These are phyloP conservation scores for Sebastes elongatus DNA, from an alignment of 2,797 vertebrate genomes.

Conservation along the genomic window DNA sequence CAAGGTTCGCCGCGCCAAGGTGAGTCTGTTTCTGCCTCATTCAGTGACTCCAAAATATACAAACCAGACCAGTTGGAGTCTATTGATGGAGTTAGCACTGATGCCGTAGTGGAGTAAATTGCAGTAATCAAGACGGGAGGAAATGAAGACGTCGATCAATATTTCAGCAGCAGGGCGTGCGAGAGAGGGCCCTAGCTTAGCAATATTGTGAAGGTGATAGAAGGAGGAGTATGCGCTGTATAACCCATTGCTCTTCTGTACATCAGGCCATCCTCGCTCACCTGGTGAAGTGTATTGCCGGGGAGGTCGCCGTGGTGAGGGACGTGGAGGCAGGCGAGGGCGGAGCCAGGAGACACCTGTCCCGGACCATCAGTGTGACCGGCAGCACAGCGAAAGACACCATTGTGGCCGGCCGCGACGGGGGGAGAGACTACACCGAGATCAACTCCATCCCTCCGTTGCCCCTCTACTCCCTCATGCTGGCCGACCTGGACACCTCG, in stretches of 20 bases:
- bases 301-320: conserved; percentile 95
- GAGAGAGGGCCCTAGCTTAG: too few relatives aligned
- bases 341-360: conserved; percentile 92
- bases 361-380: conserved; percentile 97
- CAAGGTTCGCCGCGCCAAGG: conserved; percentile 94
- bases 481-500: conserved; percentile 92
- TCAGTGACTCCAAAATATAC: background rate
- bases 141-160: too few relatives aligned
- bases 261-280: conserved; percentile 92
- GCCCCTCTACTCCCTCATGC: conserved; percentile 91
- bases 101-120: too few relatives aligned
- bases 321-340: conserved; percentile 93
- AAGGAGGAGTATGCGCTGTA: background rate
- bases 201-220: too few relatives aligned
- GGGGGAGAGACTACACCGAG: conserved; percentile 96
- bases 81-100: too few relatives aligned
- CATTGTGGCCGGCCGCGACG: conserved; percentile 93
- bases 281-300: conserved; percentile 97
- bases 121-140: too few relatives aligned
- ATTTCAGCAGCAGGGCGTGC: too few relatives aligned
- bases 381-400: conserved; percentile 98
- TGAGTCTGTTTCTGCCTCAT: conserved; percentile 19
- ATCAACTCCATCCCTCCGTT: conserved; percentile 98
- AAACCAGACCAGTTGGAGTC: too few relatives aligned
- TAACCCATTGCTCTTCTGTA: background rate